Evolutionary conservation across 2,797 vertebrate species (phyloP).

Genomic region (Austrolebias charrua): DNA sequence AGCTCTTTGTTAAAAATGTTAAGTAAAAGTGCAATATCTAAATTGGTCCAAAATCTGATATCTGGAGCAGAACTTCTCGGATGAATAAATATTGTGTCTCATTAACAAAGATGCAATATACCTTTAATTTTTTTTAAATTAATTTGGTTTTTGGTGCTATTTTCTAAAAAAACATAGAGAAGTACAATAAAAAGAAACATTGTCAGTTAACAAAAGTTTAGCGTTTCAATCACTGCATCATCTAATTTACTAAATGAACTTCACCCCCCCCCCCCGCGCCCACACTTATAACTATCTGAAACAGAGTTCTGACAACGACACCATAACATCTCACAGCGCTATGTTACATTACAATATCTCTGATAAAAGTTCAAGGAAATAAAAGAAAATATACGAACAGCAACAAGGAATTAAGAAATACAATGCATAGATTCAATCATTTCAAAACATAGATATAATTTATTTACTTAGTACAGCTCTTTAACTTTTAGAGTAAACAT

Average conservation of each 20-base stretch:
- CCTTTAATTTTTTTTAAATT: constrained; percentile 51
- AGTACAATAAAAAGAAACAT: constrained; percentile 81
- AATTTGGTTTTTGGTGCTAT: constrained; percentile 69
- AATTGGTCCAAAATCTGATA: constrained; percentile 85
- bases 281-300: constrained; percentile 86
- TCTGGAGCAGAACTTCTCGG: constrained; percentile 74
- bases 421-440: constrained; percentile 93
- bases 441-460: constrained; percentile 87
- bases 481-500: constrained; percentile 70
- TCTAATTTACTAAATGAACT: constrained; percentile 90
- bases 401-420: constrained; percentile 86
- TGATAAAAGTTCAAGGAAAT: constrained; percentile 84
- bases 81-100: constrained; percentile 73
- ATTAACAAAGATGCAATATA: constrained; percentile 63
- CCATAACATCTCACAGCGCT: constrained; percentile 89
- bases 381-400: constrained; percentile 80
- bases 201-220: constrained; percentile 93
- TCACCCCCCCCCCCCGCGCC: constrained; percentile 25
- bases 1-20: constrained; percentile 79
- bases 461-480: constrained; percentile 82
- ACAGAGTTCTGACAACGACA: constrained; percentile 89
- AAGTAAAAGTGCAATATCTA: constrained; percentile 86
- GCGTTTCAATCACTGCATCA: constrained; percentile 86
- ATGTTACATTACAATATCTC: constrained; percentile 91
- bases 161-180: constrained; percentile 81